These are phyloP conservation scores for Carduelis carduelis DNA, from an alignment of 2,797 vertebrate species.

Conservation along the genomic window DNA sequence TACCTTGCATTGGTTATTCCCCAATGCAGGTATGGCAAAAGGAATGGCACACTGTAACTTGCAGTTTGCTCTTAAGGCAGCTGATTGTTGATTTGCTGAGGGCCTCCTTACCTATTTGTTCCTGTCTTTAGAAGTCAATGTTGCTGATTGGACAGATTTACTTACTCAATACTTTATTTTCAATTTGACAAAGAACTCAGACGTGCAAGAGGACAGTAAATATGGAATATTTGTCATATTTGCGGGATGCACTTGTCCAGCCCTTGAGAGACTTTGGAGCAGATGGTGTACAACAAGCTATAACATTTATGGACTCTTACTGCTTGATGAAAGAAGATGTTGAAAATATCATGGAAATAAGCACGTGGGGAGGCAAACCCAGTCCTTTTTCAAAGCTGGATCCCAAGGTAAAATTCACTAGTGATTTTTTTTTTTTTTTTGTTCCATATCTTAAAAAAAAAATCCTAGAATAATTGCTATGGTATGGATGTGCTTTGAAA, in stretches of 20 bases:
- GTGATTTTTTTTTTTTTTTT: neutral
- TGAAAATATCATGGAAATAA: conserved; percentile 95
- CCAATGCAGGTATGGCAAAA: neutral
- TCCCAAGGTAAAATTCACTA: conserved; percentile 83
- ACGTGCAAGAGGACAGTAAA: conserved; percentile 87
- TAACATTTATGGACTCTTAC: conserved; percentile 90
- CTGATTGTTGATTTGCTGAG: neutral
- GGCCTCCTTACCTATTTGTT: neutral
- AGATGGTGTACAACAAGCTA: conserved; percentile 82
- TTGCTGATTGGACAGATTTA: neutral
- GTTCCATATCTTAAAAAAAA: neutral
- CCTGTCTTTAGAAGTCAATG: neutral
- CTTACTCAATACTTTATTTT: neutral
- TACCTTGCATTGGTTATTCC: neutral
- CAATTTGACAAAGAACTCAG: conserved; percentile 78
- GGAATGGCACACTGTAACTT: neutral
- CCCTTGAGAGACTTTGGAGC: conserved; percentile 81
- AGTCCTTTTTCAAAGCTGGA: conserved; percentile 92
- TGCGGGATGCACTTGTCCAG: conserved; percentile 82
- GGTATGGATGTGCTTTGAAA: neutral
- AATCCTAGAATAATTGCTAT: neutral
- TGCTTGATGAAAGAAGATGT: conserved; percentile 92
- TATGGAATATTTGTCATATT: conserved; percentile 86
- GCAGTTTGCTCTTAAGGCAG: neutral
- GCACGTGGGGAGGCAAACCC: conserved; percentile 85